phyloP scores from a whole-genome alignment of 1,140 invertebrate genomes.

The Heliconius himera region DNA sequence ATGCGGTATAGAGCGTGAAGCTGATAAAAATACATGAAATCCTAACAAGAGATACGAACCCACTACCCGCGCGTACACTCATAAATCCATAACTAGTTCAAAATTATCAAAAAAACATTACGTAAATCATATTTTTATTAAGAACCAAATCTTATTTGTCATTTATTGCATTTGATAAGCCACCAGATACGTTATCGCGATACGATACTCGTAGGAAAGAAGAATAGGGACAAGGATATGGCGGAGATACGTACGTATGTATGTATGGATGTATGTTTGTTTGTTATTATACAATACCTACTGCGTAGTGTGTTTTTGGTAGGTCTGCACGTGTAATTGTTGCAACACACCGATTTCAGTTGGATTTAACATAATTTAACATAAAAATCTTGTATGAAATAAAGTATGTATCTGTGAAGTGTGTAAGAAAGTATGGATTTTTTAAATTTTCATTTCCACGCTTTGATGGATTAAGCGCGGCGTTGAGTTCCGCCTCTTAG shows the following conservation, averaged over 20 bases:
- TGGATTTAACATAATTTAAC: constrained; percentile 44
- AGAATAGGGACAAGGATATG: constrained; percentile 76
- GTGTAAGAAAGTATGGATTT: not conserved
- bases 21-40: no score
- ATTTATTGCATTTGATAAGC: constrained; percentile 57
- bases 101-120: not conserved
- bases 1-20: accelerated
- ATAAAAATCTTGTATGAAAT: no score
- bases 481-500: no score
- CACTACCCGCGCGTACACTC: no score
- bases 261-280: constrained; percentile 46
- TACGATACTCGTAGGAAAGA: constrained; percentile 70
- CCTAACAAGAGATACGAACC: no score
- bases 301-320: not conserved
- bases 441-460: not conserved
- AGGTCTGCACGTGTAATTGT: constrained; percentile 62
- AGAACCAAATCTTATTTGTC: constrained; percentile 60
- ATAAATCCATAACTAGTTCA: no score
- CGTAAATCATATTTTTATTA: constrained; percentile 27
- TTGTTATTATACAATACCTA: constrained; percentile 69
- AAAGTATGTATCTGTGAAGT: not conserved
- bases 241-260: constrained; percentile 40
- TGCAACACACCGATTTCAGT: constrained; percentile 59
- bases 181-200: constrained; percentile 70
- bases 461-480: no score